Conservation (phyloP, 2,888 invertebrate genomes). For the Cataglyphis livida region DNA sequence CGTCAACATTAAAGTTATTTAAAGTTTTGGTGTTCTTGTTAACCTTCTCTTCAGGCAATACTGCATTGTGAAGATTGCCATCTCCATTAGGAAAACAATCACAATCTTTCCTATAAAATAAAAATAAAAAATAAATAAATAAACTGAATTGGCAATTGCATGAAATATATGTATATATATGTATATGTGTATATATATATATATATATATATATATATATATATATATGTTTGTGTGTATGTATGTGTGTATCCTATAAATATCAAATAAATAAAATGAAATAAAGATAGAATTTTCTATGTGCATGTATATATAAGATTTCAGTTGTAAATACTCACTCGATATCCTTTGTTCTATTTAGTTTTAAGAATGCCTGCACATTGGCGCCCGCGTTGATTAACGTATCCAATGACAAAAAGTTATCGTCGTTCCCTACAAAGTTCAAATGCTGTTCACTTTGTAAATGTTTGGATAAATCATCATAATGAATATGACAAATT, state of each 20-base stretch:
- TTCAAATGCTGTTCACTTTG: slow-evolving; percentile 91
- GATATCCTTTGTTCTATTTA: slow-evolving; percentile 86
- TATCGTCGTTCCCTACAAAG: slow-evolving; percentile 91
- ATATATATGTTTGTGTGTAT: neutral
- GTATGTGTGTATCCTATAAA: neutral
- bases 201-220: too few species aligned
- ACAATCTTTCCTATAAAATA: slow-evolving; percentile 79
- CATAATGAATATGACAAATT: slow-evolving; percentile 92
- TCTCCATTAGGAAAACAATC: slow-evolving; percentile 80
- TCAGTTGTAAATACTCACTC: slow-evolving; percentile 72
- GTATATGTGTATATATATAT: neutral
- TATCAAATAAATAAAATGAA: slow-evolving; percentile 12
- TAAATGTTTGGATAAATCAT: slow-evolving; percentile 90
- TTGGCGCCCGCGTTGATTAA: slow-evolving; percentile 90
- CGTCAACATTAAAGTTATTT: slow-evolving; percentile 76
- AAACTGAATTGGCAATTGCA: slow-evolving; percentile 28
- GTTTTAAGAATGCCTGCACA: slow-evolving; percentile 90
- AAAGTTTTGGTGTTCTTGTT: slow-evolving; percentile 76
- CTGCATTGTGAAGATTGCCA: slow-evolving; percentile 77
- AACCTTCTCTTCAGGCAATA: slow-evolving; percentile 77
- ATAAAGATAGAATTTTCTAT: slow-evolving; percentile 9
- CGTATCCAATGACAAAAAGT: slow-evolving; percentile 91
- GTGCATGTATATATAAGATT: neutral
- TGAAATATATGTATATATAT: neutral
- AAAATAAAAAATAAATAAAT: slow-evolving; percentile 22